Base-by-base conservation (phyloP, 1,140 invertebrate species). In the Cherax quadricarinatus region DNA sequence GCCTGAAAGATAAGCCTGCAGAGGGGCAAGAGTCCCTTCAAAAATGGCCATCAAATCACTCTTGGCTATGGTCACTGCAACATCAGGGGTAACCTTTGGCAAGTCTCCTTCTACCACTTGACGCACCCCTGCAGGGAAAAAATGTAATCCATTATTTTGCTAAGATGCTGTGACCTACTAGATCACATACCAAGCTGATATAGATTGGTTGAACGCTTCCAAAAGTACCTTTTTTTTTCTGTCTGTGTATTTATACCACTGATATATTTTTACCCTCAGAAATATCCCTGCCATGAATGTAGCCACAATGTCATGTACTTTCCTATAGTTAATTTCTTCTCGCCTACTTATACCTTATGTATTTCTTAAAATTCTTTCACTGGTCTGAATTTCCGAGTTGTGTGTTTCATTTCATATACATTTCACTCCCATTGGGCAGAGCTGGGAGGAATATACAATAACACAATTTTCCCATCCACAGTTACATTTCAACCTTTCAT, bases 1-100 rank as follows among this genome's bases (percentile, higher is more conserved):
- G 57, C 93, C 93, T n/a, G 93, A 93, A 21, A 93, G 91, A 84
- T 93, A 93, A 1, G 93, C 93, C 62, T 93, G 93, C 21, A 93
- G 86, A 51, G 93, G 93, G 30, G 93, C 91, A 78, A 93, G 62
- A 51, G 93, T 62, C 30, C 93, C 93, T 24, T 92, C 91, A 70
- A 93, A 87, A 30, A 93, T 92, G 49, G 93, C 88, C 88, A 87
- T 91, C 60, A 93, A 70, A 88, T 93, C 93, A 48, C 89, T 86
- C 73, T 93, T 90, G 14, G 88, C 41, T 49, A 93, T 88, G 57
- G 84, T 89, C 9, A 93, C 93, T 57, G 91, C 89, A n/a, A 93
- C 91, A 75, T 93, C 91, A 14, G 91, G 91, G 53, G 88, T 93
- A 49, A 93, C 84, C 62, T 92, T 92, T 6, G 93, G 84, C 7